Conservation (phyloP, 37 sponge, comb jelly and placozoan genomes). For the Crambe crambe region DNA sequence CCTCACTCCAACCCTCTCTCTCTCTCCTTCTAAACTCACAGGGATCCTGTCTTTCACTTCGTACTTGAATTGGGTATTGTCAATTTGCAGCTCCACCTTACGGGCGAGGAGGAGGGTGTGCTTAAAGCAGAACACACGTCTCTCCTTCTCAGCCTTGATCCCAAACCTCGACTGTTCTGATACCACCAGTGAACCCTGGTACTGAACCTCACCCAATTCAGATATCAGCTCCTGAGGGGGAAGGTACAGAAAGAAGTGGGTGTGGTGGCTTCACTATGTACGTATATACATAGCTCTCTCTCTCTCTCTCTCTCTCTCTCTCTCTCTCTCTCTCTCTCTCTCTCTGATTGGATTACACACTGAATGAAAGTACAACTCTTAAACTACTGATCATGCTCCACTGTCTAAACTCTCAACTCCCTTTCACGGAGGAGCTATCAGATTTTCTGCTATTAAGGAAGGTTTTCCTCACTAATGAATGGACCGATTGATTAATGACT, state of each 20-base stretch:
- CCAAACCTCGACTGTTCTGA: conserved; percentile 47
- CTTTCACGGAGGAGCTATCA: no score
- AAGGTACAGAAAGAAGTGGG: no score
- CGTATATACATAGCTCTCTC: neutral
- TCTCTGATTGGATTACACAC: no score
- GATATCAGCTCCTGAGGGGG: conserved; percentile 23
- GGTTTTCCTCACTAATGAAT: no score
- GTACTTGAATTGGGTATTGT: conserved; percentile 53
- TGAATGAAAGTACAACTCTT: no score
- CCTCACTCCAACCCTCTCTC: no score
- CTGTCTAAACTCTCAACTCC: no score
- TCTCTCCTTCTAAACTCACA: conserved; percentile 44
- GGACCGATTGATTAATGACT: no score
- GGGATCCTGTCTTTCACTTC: conserved; percentile 54
- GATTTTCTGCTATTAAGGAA: no score
- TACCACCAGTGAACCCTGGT: conserved; percentile 36
- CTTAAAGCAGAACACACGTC: conserved; percentile 71
- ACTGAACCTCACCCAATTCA: conserved; percentile 47
- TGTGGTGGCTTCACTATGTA: neutral
- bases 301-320: conserved; percentile 2
- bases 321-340: neutral
- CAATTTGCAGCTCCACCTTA: conserved; percentile 16
- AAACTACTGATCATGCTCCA: no score
- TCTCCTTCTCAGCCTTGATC: conserved; percentile 67
- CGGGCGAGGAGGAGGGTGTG: conserved; percentile 52